Evolutionary conservation across 2,797 vertebrate genomes (phyloP).

Genomic region (Sebastes taczanowskii): DNA sequence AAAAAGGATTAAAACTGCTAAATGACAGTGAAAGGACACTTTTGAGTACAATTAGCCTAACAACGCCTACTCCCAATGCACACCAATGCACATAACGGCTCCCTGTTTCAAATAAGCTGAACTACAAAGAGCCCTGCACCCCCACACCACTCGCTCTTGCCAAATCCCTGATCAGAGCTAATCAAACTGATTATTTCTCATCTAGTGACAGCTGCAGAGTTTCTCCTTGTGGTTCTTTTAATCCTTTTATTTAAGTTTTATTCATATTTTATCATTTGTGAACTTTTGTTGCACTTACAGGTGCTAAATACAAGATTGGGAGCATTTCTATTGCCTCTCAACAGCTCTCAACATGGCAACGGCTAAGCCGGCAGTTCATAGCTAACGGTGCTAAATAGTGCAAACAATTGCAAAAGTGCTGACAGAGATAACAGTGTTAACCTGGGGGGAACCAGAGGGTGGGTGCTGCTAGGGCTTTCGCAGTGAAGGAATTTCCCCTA

Average conservation of each 20-base stretch:
- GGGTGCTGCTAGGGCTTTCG: no score
- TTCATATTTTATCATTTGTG: neutral
- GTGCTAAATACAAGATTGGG: neutral
- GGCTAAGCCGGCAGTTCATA: neutral
- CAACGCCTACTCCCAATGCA: slow-evolving; percentile 59
- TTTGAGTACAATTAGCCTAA: slow-evolving; percentile 67
- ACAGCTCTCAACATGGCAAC: neutral
- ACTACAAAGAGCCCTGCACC: slow-evolving; percentile 48
- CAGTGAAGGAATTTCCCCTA: no score
- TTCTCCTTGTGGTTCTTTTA: slow-evolving; percentile 13
- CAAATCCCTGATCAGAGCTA: slow-evolving; percentile 53
- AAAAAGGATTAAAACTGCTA: slow-evolving; percentile 59
- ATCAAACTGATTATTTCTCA: slow-evolving; percentile 63
- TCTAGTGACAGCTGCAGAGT: slow-evolving; percentile 54
- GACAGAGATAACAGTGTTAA: neutral
- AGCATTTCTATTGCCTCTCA: neutral
- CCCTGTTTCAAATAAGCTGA: slow-evolving; percentile 58
- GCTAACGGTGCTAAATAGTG: neutral
- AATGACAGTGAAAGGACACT: slow-evolving; percentile 64
- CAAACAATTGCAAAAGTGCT: neutral
- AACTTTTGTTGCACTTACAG: neutral
- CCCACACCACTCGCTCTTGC: slow-evolving; percentile 58
- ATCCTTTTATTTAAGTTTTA: slow-evolving; percentile 12
- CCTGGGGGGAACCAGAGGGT: no score
- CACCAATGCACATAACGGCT: slow-evolving; percentile 64